Percentiles rank a stretch among this genome's conserved stretches.
Evolutionary conservation across 2,797 vertebrate genomes (phyloP).

Genomic region (Falco naumanni): DNA sequence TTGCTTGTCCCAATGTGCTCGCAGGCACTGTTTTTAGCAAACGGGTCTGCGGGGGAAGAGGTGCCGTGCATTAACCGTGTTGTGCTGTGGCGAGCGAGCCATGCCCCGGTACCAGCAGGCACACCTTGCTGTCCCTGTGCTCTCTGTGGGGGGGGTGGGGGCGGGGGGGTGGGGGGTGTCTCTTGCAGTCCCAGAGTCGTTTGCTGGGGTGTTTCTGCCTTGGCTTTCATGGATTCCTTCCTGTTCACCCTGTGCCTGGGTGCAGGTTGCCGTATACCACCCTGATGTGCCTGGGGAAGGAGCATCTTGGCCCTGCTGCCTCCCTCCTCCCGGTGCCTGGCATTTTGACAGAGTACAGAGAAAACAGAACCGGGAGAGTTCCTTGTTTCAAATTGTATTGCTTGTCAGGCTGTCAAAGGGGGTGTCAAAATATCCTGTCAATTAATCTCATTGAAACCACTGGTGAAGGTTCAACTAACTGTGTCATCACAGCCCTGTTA

Average conservation of each 20-base stretch:
- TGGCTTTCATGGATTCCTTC: not conserved
- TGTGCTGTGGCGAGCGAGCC: not conserved
- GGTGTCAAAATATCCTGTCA: not conserved
- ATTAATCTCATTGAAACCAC: not conserved
- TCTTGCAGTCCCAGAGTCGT: not conserved
- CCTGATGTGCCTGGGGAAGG: not conserved
- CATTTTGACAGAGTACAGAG: not conserved
- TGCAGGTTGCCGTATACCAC: not conserved
- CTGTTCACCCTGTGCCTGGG: not conserved
- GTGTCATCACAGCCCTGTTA: not conserved
- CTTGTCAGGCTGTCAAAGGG: not conserved
- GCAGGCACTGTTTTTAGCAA: constrained; percentile 18
- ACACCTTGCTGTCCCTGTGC: not conserved
- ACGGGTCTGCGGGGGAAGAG: constrained; percentile 20
- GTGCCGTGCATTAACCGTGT: not conserved
- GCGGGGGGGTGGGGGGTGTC: not conserved
- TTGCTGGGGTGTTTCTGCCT: not conserved
- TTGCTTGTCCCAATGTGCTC: constrained; percentile 5
- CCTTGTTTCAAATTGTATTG: not conserved
- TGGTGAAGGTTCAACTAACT: not conserved
- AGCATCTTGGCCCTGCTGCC: rapidly evolving
- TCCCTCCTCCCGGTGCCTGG: not conserved
- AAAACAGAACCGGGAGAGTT: not conserved
- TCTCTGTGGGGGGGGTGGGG: not conserved
- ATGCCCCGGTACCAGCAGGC: not conserved